Evolutionary conservation across 2,797 vertebrate genomes (phyloP).

Genomic region (Forpus xanthops): DNA sequence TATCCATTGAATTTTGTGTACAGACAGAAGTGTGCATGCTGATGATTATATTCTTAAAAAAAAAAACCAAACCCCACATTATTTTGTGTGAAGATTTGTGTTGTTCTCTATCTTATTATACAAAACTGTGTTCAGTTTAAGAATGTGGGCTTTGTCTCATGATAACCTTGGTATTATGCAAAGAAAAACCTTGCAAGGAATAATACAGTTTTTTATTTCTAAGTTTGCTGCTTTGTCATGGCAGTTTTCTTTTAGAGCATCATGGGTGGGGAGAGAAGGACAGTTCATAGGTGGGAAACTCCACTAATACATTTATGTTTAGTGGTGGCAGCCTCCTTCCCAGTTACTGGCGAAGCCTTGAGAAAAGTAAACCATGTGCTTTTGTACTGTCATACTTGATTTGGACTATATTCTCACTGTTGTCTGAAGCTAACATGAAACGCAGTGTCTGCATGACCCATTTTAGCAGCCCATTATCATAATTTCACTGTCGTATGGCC

Average conservation of each 20-base stretch:
- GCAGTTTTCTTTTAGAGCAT: not conserved
- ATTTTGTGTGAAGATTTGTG: not conserved
- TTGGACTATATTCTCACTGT: slow-evolving; percentile 75
- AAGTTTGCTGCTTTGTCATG: not conserved
- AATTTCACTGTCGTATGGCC: slow-evolving; percentile 86
- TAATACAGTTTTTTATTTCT: not conserved
- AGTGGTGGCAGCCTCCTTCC: slow-evolving; percentile 7
- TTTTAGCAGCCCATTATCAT: slow-evolving; percentile 90
- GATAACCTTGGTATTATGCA: not conserved
- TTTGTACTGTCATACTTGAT: slow-evolving; percentile 76
- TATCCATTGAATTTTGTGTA: not conserved
- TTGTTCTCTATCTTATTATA: not conserved
- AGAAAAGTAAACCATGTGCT: slow-evolving; percentile 73
- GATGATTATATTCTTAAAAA: not conserved
- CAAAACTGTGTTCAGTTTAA: not conserved
- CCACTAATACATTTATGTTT: not conserved
- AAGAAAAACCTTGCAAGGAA: not conserved
- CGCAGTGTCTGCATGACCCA: slow-evolving; percentile 85
- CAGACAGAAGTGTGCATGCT: not conserved
- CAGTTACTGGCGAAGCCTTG: slow-evolving; percentile 52
- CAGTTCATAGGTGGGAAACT: not conserved
- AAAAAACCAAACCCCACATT: not conserved
- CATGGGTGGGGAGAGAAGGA: not conserved
- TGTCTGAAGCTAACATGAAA: slow-evolving; percentile 85
- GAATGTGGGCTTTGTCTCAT: not conserved